Conservation (phyloP, 2,113 vertebrate genomes). For the Oxyruncus cristatus region DNA sequence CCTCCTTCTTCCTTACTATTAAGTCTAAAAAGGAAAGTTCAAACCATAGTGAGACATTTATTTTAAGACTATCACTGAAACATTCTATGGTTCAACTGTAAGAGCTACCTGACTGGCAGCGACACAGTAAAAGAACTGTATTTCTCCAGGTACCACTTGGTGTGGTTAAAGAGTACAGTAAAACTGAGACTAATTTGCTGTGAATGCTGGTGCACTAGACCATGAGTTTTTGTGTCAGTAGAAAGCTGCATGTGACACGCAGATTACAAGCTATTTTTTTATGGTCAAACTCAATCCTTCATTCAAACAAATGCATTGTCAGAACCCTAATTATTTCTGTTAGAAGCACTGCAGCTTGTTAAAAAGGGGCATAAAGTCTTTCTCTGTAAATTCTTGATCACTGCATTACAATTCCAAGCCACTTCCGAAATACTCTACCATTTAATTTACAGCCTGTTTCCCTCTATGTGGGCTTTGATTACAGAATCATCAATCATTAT, state of each 20-base stretch:
- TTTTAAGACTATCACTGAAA: background rate
- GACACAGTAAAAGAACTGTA: background rate
- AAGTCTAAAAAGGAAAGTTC: background rate
- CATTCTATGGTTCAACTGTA: background rate
- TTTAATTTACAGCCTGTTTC: conserved; percentile 28
- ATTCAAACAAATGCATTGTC: conserved; percentile 3
- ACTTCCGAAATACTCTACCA: background rate
- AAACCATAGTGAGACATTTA: background rate
- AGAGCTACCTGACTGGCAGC: background rate
- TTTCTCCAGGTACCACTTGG: background rate
- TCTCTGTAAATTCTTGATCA: conserved; percentile 7
- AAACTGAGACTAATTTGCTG: conserved; percentile 23
- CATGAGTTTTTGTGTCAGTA: background rate
- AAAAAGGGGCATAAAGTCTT: background rate
- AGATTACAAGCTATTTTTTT: conserved; percentile 56
- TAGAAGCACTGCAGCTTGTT: conserved; percentile 2
- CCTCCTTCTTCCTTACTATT: background rate
- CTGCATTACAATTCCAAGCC: background rate
- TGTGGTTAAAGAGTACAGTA: background rate
- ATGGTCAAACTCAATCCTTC: conserved; percentile 42
- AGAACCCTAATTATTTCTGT: conserved; percentile 41
- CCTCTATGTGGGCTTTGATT: background rate
- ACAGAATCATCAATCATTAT: conserved; percentile 8
- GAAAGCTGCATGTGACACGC: background rate
- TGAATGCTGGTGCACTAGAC: conserved; percentile 14